Evolutionary conservation across 1,140 invertebrate species (phyloP).

Genomic region (Rhopalosiphum maidis): DNA sequence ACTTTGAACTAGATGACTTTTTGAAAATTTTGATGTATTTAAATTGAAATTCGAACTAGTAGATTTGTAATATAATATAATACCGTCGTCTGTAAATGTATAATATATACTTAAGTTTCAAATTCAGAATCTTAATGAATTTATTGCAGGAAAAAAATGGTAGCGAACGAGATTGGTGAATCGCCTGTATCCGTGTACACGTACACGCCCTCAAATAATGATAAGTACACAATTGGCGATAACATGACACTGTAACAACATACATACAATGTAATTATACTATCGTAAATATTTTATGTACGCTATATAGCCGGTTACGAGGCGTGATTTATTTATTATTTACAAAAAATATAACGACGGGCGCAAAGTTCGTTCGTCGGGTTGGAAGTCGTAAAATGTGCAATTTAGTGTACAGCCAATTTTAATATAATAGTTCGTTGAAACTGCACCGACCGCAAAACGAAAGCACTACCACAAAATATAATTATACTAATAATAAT

Average conservation of each 20-base stretch:
- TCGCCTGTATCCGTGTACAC: background rate
- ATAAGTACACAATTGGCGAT: slow-evolving; percentile 14
- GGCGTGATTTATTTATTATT: slow-evolving; percentile 9
- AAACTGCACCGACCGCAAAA: background rate
- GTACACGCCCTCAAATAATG: background rate
- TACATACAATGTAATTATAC: background rate
- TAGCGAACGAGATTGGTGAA: background rate
- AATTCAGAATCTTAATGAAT: background rate
- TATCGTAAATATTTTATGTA: background rate
- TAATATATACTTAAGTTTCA: background rate
- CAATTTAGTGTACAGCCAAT: too few species aligned
- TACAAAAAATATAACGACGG: background rate
- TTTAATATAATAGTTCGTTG: background rate
- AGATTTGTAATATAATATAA: background rate
- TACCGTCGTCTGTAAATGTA: background rate
- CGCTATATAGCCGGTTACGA: background rate
- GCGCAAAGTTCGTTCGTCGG: background rate
- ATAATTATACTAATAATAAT: background rate
- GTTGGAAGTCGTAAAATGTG: background rate
- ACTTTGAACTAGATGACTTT: background rate
- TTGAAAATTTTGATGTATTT: background rate
- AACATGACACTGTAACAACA: background rate
- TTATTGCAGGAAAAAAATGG: background rate
- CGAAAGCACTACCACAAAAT: background rate
- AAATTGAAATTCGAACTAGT: background rate